Conservation (phyloP, 1,140 invertebrate species). For the Zaprionus camerounensis region DNA sequence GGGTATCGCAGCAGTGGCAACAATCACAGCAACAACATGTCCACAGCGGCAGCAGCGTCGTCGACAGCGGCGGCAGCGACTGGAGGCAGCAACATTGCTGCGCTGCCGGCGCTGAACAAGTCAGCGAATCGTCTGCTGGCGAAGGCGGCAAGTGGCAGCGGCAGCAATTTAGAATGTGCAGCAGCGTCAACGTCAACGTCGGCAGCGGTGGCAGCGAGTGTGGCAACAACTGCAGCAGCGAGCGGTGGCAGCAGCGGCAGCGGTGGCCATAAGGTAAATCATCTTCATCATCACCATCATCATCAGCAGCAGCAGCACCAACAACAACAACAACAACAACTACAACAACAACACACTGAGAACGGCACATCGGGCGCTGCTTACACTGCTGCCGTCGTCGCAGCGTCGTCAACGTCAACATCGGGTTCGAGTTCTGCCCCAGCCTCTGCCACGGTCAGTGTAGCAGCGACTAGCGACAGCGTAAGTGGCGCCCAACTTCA, state of each 20-base stretch:
- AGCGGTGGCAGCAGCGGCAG: constrained; percentile 7
- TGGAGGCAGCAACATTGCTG: background rate
- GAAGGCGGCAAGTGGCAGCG: constrained; percentile 23
- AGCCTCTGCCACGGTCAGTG: constrained; percentile 29
- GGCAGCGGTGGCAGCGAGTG: background rate
- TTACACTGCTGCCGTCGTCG: constrained; percentile 29
- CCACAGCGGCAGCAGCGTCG: constrained; percentile 2
- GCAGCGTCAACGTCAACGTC: constrained; percentile 6
- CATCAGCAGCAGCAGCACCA: background rate
- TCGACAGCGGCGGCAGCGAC: constrained; percentile 1
- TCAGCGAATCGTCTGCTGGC: constrained; percentile 26
- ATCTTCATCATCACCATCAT: constrained; percentile 13
- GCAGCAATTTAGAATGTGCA: background rate
- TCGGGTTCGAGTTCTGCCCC: constrained; percentile 22
- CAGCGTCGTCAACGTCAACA: constrained; percentile 27
- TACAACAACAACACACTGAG: constrained; percentile 1
- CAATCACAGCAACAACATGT: background rate
- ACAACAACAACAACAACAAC: constrained; percentile 18
- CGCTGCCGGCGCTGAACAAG: constrained; percentile 38
- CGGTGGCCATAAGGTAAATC: constrained; percentile 28
- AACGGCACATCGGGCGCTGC: constrained; percentile 7
- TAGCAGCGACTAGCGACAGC: constrained; percentile 60
- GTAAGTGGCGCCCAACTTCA: constrained; percentile 61
- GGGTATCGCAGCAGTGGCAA: constrained; percentile 55
- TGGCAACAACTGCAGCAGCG: constrained; percentile 19